Percentiles rank a stretch among this genome's conserved stretches.
Conservation (phyloP, 2,113 vertebrate genomes). For the Lepus americanus region DNA sequence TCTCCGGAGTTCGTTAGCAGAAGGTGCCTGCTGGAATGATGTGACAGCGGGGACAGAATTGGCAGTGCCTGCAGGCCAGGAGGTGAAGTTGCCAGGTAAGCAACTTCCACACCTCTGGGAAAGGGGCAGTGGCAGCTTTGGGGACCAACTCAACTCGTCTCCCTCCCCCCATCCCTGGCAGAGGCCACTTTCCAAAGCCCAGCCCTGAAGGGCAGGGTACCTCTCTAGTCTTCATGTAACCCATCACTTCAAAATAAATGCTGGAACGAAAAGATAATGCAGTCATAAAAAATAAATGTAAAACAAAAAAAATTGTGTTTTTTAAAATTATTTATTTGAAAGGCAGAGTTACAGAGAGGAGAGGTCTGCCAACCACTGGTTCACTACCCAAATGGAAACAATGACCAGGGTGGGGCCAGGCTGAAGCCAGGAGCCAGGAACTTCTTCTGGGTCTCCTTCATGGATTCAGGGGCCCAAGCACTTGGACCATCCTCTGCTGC, state of each 20-base stretch:
- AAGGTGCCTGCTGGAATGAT: not conserved
- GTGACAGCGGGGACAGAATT: too few relatives aligned
- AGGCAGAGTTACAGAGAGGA: too few relatives aligned
- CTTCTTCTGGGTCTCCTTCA: too few relatives aligned
- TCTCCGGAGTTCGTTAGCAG: not conserved
- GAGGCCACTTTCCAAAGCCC: slow-evolving; percentile 56
- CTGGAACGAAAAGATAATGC: not conserved
- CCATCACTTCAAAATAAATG: slow-evolving; percentile 48
- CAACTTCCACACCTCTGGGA: not conserved
- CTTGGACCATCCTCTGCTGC: too few relatives aligned
- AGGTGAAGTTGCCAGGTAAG: not conserved
- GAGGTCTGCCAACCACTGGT: too few relatives aligned
- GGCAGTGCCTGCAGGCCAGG: not conserved
- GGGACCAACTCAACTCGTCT: not conserved
- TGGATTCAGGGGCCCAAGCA: too few relatives aligned
- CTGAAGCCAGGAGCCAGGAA: too few relatives aligned
- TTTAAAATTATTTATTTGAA: too few relatives aligned
- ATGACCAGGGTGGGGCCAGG: too few relatives aligned
- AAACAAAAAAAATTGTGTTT: too few relatives aligned
- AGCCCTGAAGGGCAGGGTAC: not conserved
- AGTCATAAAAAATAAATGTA: too few relatives aligned
- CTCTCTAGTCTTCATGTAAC: slow-evolving; percentile 51
- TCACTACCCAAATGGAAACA: too few relatives aligned
- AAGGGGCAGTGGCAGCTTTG: not conserved
- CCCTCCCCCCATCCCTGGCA: not conserved